Conservation (phyloP, 1,140 invertebrate species). For the Branchinecta lynchi region DNA sequence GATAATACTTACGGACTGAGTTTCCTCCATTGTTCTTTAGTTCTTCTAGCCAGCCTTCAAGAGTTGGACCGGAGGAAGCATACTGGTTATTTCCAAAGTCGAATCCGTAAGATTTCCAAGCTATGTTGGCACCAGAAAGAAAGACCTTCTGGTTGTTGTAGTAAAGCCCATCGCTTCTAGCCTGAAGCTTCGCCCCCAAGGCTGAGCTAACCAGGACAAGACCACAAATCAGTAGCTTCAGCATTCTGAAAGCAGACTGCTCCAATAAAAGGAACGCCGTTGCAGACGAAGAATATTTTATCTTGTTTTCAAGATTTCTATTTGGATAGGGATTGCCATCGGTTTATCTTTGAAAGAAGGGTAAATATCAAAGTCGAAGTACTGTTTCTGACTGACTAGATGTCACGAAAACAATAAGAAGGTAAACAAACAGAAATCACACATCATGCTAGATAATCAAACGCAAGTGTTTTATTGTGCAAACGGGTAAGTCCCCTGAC, state of each 20-base stretch:
- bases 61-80: constrained; percentile 20
- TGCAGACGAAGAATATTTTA: too few species aligned
- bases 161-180: background rate
- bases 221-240: background rate
- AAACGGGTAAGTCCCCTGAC: too few species aligned
- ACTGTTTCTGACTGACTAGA: too few species aligned
- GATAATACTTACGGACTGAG: constrained; percentile 30
- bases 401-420: too few species aligned
- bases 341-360: too few species aligned
- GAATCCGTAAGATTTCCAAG: constrained; percentile 31
- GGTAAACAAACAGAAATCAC: too few species aligned
- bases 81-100: constrained; percentile 32
- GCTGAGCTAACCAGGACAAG: background rate
- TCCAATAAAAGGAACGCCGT: too few species aligned
- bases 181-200: background rate
- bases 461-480: too few species aligned
- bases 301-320: too few species aligned
- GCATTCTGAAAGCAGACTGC: background rate
- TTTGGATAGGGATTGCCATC: too few species aligned
- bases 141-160: constrained; percentile 31
- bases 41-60: constrained; percentile 29
- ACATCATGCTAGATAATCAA: too few species aligned
- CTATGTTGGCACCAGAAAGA: constrained; percentile 33
- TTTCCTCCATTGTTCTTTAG: constrained; percentile 32
- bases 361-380: too few species aligned